These are phyloP conservation scores for Tokudaia tokunoshimensis DNA, from an alignment of 2,797 vertebrate species.

Conservation along the genomic window DNA sequence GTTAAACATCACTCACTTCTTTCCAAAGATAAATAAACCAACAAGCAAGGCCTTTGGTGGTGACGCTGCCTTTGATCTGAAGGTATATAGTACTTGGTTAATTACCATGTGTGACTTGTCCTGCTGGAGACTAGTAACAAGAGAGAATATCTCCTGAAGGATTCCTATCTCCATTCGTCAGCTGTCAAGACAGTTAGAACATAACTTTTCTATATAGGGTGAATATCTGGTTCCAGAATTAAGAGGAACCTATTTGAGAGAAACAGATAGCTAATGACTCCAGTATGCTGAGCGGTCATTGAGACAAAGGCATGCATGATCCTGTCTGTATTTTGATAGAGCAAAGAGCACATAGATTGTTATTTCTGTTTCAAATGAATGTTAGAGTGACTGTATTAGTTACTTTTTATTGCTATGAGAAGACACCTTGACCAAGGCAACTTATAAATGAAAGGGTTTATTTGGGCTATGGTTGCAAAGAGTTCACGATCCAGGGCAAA, in stretches of 20 bases:
- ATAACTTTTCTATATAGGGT: slow-evolving; percentile 36
- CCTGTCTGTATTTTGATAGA: slow-evolving; percentile 24
- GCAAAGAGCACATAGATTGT: slow-evolving; percentile 10
- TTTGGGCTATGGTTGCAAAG: background rate
- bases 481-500: background rate
- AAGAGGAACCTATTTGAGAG: background rate
- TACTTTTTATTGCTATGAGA: background rate
- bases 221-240: slow-evolving; percentile 54
- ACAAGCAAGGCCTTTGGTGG: slow-evolving; percentile 71
- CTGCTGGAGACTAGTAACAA: slow-evolving; percentile 28
- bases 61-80: slow-evolving; percentile 77
- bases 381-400: background rate
- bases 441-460: background rate
- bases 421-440: background rate
- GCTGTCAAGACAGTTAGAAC: background rate
- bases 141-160: slow-evolving; percentile 58
- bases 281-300: background rate
- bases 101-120: slow-evolving; percentile 67
- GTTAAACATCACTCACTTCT: slow-evolving; percentile 65
- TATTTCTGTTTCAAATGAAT: slow-evolving; percentile 56
- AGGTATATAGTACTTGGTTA: slow-evolving; percentile 64
- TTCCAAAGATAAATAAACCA: slow-evolving; percentile 68
- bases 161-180: slow-evolving; percentile 64
- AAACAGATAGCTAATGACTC: slow-evolving; percentile 26
- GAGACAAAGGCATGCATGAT: background rate